Evolutionary conservation across 1,140 invertebrate genomes (phyloP).

Genomic region (Argopecten irradians): DNA sequence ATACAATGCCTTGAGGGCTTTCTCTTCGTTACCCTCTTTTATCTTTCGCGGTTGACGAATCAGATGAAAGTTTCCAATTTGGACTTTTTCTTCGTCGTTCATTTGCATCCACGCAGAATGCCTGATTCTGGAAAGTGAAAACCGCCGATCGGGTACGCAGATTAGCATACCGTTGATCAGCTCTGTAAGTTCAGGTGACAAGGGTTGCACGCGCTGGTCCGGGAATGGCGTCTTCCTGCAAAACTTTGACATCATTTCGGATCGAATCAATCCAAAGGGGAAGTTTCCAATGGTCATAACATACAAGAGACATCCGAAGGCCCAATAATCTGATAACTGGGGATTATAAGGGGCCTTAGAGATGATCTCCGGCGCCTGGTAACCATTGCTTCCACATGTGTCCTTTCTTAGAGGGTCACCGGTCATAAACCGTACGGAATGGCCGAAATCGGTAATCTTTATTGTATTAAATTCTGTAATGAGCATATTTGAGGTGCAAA

Average conservation of each 20-base stretch:
- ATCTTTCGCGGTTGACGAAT: constrained; percentile 54
- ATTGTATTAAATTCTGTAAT: constrained; percentile 48
- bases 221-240: constrained; percentile 48
- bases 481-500: constrained; percentile 60
- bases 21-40: constrained; percentile 41
- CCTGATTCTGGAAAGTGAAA: constrained; percentile 44
- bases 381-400: constrained; percentile 51
- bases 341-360: constrained; percentile 51
- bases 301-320: constrained; percentile 56
- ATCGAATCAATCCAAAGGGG: constrained; percentile 50
- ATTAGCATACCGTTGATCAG: constrained; percentile 42
- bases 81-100: constrained; percentile 35
- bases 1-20: constrained; percentile 41
- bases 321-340: constrained; percentile 52
- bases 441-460: constrained; percentile 58
- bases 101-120: constrained; percentile 43
- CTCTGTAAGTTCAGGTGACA: constrained; percentile 42
- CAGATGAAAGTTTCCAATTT: constrained; percentile 57
- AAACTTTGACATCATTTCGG: constrained; percentile 33
- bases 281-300: constrained; percentile 55
- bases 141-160: constrained; percentile 39
- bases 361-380: constrained; percentile 58
- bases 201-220: constrained; percentile 32
- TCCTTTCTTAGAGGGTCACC: constrained; percentile 51
- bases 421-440: constrained; percentile 42